A percentile compares a stretch with the other conserved stretches of the same genome.
Evolutionary conservation across 2,797 vertebrate species (phyloP).

Genomic region (Pteronotus mesoamericanus): DNA sequence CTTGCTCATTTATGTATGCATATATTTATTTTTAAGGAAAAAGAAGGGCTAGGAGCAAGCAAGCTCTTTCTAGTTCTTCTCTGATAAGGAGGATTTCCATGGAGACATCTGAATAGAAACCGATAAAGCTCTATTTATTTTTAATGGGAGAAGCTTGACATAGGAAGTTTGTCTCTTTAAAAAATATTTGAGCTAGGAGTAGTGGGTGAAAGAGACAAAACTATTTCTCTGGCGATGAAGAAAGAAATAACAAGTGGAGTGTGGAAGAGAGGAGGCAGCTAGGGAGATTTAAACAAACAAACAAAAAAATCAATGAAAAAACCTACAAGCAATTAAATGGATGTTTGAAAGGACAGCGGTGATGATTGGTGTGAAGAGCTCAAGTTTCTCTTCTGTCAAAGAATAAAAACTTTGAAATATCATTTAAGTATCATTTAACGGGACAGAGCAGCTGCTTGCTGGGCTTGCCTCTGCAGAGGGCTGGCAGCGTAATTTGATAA

Average conservation of each 20-base stretch:
- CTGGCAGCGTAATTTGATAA: neutral
- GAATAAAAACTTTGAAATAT: neutral
- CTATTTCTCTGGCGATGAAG: neutral
- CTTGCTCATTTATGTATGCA: neutral
- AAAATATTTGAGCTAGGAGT: neutral
- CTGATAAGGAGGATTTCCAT: neutral
- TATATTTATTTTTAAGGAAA: neutral
- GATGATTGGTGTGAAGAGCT: neutral
- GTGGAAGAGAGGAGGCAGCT: neutral
- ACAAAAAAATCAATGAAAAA: neutral
- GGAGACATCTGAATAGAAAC: neutral
- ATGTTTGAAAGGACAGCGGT: neutral
- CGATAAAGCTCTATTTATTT: neutral
- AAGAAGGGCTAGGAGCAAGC: neutral
- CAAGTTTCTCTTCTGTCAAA: neutral
- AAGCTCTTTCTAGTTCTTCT: neutral
- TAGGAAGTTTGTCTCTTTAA: neutral
- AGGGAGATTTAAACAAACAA: neutral
- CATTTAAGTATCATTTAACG: neutral
- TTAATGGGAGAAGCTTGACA: neutral
- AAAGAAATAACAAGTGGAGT: neutral
- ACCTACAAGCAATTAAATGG: neutral
- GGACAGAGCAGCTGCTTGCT: neutral
- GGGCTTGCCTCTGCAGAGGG: neutral
- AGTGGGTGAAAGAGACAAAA: neutral